These are phyloP conservation scores for Ormia ochracea DNA, from an alignment of 2,888 invertebrate species.

Conservation along the genomic window DNA sequence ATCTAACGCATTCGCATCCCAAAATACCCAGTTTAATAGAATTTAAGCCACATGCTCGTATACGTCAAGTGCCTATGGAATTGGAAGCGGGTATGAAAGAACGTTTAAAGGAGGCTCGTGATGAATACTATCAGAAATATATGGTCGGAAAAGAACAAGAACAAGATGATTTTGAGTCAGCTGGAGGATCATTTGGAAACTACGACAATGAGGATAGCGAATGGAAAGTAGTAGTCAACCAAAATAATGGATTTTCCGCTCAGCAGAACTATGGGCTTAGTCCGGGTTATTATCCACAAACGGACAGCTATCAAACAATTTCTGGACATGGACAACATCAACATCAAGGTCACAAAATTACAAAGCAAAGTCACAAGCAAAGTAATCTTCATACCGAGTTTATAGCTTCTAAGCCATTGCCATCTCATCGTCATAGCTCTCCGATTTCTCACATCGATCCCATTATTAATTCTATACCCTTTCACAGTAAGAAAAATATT, in stretches of 20 bases:
- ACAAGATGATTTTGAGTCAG: slow-evolving; percentile 49
- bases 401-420: slow-evolving; percentile 43
- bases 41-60: slow-evolving; percentile 74
- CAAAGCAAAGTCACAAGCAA: slow-evolving; percentile 16
- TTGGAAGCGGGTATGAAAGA: slow-evolving; percentile 71
- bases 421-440: slow-evolving; percentile 51
- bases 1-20: slow-evolving; percentile 73
- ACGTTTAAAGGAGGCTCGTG: slow-evolving; percentile 67
- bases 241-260: slow-evolving; percentile 49
- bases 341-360: slow-evolving; percentile 64
- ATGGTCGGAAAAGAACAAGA: slow-evolving; percentile 15
- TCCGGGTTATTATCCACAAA: slow-evolving; percentile 61
- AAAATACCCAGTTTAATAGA: slow-evolving; percentile 74
- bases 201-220: slow-evolving; percentile 69
- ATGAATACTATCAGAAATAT: slow-evolving; percentile 69
- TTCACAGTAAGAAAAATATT: slow-evolving; percentile 71
- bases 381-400: slow-evolving; percentile 36
- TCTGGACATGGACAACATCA: slow-evolving; percentile 65
- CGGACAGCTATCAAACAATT: slow-evolving; percentile 66
- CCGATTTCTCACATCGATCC: slow-evolving; percentile 68
- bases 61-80: slow-evolving; percentile 75
- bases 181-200: slow-evolving; percentile 58
- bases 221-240: slow-evolving; percentile 72
- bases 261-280: slow-evolving; percentile 39
- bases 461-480: slow-evolving; percentile 68